These are phyloP conservation scores for Lycodopsis pacificus DNA, from an alignment of 2,797 vertebrate genomes.

Conservation along the genomic window DNA sequence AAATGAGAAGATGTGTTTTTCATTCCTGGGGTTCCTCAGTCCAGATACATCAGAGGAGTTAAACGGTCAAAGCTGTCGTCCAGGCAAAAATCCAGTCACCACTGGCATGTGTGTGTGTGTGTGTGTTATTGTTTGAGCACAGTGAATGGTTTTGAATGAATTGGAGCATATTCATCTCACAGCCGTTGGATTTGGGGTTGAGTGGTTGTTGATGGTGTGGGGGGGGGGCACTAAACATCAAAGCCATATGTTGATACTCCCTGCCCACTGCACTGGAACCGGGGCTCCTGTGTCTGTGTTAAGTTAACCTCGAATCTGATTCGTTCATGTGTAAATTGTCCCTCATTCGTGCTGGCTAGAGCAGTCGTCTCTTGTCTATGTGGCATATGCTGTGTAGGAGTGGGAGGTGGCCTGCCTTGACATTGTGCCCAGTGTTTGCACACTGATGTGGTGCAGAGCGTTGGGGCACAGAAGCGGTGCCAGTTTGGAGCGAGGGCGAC, in stretches of 20 bases:
- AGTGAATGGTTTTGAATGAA: constrained; percentile 53
- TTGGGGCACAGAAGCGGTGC: constrained; percentile 31
- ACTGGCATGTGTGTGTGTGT: not conserved
- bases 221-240: constrained; percentile 29
- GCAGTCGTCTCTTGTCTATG: constrained; percentile 26
- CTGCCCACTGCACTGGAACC: not conserved
- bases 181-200: constrained; percentile 32
- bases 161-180: constrained; percentile 67
- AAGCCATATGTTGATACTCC: constrained; percentile 28
- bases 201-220: constrained; percentile 1
- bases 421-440: constrained; percentile 60
- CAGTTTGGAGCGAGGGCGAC: constrained; percentile 41
- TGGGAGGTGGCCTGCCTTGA: constrained; percentile 47
- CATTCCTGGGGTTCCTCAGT: not conserved
- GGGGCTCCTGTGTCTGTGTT: constrained; percentile 7
- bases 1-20: constrained; percentile 42
- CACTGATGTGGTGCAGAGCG: constrained; percentile 45
- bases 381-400: constrained; percentile 53
- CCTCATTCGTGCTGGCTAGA: constrained; percentile 14
- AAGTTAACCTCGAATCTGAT: constrained; percentile 23
- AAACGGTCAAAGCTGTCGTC: constrained; percentile 23
- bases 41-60: constrained; percentile 13
- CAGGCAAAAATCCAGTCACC: constrained; percentile 24
- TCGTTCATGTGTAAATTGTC: constrained; percentile 22
- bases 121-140: constrained; percentile 19